Evolutionary conservation across 2,888 invertebrate genomes (phyloP), one percentile per base, ranked within the genome.

Genomic region (Agrilus biguttatus): DNA sequence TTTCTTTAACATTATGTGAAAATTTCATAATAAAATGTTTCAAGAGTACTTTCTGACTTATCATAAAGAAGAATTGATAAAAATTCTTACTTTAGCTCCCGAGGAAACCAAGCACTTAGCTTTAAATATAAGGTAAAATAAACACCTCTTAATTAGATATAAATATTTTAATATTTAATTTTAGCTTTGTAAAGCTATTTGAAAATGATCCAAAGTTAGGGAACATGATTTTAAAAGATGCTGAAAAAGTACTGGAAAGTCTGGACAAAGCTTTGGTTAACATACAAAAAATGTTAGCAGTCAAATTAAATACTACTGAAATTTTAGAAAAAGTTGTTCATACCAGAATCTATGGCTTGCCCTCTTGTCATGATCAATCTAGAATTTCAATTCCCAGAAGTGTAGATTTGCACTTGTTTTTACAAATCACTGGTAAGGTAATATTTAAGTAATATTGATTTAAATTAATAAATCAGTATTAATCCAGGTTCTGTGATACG

Each of bases 401-500:
- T 62, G 72, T 76, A 45, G 83, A 86, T 65, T 65, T 80, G 52
- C 80, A 79, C 50, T 73, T 73, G 53, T 84, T 86, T 66, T 62
- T 87, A 43, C 80, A 82, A 63, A 70, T 89, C 23, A 77, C 80
- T 57, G 84, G 83, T 68, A 33, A 35, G 8, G 2, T 37, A 37
- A 19, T 17, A 17, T n/a, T n/a, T 19, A 19, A 37, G 14, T 37
- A 37, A 37, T 17, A 8, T 8, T 8, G n/a, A 37, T 19, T 28
- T 33, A 33, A 12, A 35, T 39, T 39, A 44, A 17, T 21, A 14
- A 28, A 40, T 14, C 8, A 12, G 17, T 14, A 7, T 42, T 34
- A 43, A 58, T 57, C 49, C 66, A 71, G 90, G 89, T 3, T 87
- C 86, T 41, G 80, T 88, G 33, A 81, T 88, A 19, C 66, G 88